Evolutionary conservation across 2,113 vertebrate genomes (phyloP), one percentile per base, ranked within the genome.

Genomic region (Phycodurus eques): DNA sequence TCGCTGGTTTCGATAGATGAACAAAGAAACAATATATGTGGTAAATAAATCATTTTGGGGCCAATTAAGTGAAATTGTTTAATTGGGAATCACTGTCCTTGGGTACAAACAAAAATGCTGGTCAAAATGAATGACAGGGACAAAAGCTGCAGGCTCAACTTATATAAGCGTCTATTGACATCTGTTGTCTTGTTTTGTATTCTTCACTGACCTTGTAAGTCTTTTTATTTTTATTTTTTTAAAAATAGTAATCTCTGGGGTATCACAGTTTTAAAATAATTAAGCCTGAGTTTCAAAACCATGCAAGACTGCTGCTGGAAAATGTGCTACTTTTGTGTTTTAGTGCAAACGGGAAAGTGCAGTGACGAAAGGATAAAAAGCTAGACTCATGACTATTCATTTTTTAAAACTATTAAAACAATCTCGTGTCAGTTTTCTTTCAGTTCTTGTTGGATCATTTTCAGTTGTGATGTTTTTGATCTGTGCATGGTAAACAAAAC

Each of bases 331-430:
- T 53, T 5, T 80, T 66, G 74, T 57, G 51, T 67, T 42, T 81
- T 10, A 78, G 85, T 83, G 81, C 83, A 62, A 64, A 78, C n/a
- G 17, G 15, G 70, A 69, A 72, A 13, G 59, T 67, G 62, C 27
- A 43, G 53, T 46, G 42, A 56, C 63, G 3, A 4, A 75, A 77
- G 64, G 68, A 44, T 42, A 53, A 20, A 67, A 60, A 54, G 68
- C 54, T 22, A 51, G 14, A 17, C 42, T 0, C 31, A 68, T 53
- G 44, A 47, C 35, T 73, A 56, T 60, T 60, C 13, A 14, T 39
- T 27, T 9, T 62, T 19, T 27, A 72, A 59, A 60, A 65, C 17
- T 54, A 67, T 57, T 13, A 68, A 14, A 27, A 57, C 9, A 51
- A 4, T 12, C 60, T n/a, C 8, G 22, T 13, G 44, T 71, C 43